Base-by-base conservation (phyloP, 2,113 vertebrate species). In the Podarcis muralis region DNA sequence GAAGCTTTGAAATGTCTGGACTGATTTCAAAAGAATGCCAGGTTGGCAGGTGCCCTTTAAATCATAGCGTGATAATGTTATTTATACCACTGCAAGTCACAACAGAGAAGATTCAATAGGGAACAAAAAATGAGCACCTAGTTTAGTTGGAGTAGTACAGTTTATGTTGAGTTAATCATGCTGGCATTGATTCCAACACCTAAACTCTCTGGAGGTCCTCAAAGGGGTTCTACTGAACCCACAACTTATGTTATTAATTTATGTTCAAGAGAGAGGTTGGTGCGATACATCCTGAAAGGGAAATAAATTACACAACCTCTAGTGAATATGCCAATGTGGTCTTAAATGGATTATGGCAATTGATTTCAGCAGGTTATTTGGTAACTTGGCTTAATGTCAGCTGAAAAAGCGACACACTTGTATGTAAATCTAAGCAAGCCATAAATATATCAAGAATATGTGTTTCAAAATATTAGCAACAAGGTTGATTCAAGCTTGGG, bases 11-110 rank as follows among this genome's bases (percentile, higher is more conserved):
- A 93, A 91, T 83, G 77, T 87, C 83, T 93, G 89, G 83, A 87
- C 37, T 90, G 82, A 78, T 93, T 93, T 87, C 81, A 95, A 95
- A 95, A 92, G 87, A 86, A 92, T 92, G 11, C 35, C 11, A 11
- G 27, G 1, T 35, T 48, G 30, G 37, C 35, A 81, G 69, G 62
- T 0, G 0, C 71, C 81, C 27, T 59, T 92, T 5, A 90, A 20
- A 18, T 25, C 23, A 81, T 18, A 86, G 87, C 81, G 87, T 92
- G 59, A 79, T n/a, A 1, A 13, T 37, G 12, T 25, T 27, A 25
- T 66, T 40, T 62, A 15, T 59, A 25, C 11, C 27, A 37, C 18
- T 22, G 59, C 32, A 75, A 57, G 25, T 37, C n/a, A 75, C 32
- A 75, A 35, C 53, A 37, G 1, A 40, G 81, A 37, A 83, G 35